These are phyloP conservation scores for Peromyscus eremicus DNA, from an alignment of 2,797 vertebrate species.

Conservation along the genomic window DNA sequence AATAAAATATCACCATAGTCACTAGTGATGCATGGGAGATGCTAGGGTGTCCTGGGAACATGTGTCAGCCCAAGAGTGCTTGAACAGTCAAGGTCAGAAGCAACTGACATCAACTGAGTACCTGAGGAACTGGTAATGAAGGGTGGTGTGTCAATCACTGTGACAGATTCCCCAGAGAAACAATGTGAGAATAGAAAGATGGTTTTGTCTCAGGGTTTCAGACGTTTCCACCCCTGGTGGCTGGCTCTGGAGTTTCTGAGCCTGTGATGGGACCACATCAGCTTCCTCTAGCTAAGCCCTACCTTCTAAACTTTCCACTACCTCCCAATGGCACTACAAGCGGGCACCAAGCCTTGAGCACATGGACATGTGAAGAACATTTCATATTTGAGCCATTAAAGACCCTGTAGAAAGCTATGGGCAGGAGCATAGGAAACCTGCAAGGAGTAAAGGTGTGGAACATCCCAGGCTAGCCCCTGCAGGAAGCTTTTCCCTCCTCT, in stretches of 20 bases:
- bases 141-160: background rate
- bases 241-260: background rate
- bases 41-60: background rate
- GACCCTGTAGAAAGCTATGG: background rate
- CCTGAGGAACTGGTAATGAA: background rate
- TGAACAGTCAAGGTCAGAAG: background rate
- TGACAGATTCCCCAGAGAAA: background rate
- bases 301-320: background rate
- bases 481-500: background rate
- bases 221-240: background rate
- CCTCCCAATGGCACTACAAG: background rate
- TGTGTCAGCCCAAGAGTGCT: background rate
- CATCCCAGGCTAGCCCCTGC: background rate
- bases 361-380: background rate
- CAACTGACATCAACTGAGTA: background rate
- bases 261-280: background rate
- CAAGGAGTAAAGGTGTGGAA: background rate
- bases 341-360: background rate
- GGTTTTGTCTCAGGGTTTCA: background rate
- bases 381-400: background rate
- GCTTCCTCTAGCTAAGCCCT: background rate
- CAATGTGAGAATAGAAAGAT: background rate
- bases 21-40: background rate
- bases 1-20: too few relatives aligned
- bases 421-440: background rate